Conservation (phyloP, 2,888 invertebrate genomes). For the Eristalinus sepulchralis region DNA sequence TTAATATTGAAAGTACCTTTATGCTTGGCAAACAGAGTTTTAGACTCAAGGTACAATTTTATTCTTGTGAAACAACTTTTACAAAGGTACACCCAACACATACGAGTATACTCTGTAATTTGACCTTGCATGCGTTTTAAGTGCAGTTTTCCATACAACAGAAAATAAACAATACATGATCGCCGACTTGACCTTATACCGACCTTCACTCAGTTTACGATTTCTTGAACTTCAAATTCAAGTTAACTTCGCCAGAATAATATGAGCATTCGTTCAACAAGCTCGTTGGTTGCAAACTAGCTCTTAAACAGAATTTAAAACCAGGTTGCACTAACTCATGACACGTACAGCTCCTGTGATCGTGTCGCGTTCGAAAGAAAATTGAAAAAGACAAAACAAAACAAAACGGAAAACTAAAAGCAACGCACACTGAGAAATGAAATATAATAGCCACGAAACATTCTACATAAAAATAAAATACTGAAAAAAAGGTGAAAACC, state of each 20-base stretch:
- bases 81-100: too few relatives aligned
- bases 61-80: too few relatives aligned
- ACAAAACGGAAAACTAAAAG: neutral
- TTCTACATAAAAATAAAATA: neutral
- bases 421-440: neutral
- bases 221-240: neutral
- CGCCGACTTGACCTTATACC: neutral
- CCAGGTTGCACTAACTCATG: neutral
- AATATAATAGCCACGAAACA: constrained; percentile 23
- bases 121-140: neutral
- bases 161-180: neutral
- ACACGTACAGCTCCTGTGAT: neutral
- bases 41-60: too few relatives aligned
- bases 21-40: too few relatives aligned
- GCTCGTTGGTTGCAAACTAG: neutral
- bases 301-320: neutral
- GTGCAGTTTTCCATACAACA: neutral
- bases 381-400: neutral
- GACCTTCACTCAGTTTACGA: neutral
- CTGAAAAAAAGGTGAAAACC: constrained; percentile 23
- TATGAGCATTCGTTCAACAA: neutral
- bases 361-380: constrained; percentile 16
- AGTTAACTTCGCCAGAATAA: neutral
- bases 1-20: too few relatives aligned
- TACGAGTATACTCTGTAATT: too few relatives aligned